A percentile compares a stretch with the other conserved stretches of the same genome.
Evolutionary conservation across 2,888 invertebrate species (phyloP).

Genomic region (Chloromyia formosa): DNA sequence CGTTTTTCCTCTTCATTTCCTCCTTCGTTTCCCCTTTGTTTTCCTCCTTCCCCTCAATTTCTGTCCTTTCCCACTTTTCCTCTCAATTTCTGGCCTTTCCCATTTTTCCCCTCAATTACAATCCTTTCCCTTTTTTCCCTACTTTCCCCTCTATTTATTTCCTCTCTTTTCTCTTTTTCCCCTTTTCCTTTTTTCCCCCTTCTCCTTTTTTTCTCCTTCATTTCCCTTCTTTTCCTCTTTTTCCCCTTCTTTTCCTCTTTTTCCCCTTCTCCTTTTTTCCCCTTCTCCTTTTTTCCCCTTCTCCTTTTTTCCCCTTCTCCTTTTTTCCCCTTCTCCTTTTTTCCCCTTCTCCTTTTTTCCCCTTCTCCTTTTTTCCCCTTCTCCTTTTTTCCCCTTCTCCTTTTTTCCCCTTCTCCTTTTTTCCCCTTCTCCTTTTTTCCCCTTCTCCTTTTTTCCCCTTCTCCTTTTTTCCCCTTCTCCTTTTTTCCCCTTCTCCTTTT

Average conservation of each 20-base stretch:
- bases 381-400: not conserved
- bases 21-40: not conserved
- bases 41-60: not conserved
- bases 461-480: no score
- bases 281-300: not conserved
- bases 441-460: no score
- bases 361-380: not conserved
- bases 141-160: not conserved
- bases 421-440: no score
- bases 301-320: not conserved
- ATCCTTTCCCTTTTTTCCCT: not conserved
- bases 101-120: not conserved
- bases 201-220: not conserved
- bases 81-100: not conserved
- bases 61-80: not conserved
- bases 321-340: not conserved
- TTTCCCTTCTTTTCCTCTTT: not conserved
- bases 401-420: no score
- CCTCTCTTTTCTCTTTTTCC: no score
- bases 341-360: slow-evolving; percentile 1
- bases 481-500: no score
- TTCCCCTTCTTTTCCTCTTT: not conserved
- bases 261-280: not conserved
- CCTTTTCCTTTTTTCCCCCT: not conserved
- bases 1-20: no score